Evolutionary conservation across 2,797 vertebrate species (phyloP).

Genomic region (Otus scops): DNA sequence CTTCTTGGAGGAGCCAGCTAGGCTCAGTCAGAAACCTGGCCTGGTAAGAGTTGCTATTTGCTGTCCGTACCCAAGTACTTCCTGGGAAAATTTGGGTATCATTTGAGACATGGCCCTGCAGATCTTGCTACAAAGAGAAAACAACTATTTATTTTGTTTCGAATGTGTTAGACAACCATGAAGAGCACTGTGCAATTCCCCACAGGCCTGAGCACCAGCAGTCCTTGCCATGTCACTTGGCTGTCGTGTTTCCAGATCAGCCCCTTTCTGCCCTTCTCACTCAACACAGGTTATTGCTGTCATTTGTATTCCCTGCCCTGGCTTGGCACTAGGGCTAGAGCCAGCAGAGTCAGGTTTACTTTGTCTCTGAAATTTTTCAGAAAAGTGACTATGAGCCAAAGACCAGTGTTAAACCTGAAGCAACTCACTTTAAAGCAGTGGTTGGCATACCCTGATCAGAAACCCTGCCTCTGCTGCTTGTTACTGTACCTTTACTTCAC

Average conservation of each 20-base stretch:
- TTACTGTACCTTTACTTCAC: neutral
- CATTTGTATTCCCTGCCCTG: accelerated
- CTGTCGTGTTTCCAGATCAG: neutral
- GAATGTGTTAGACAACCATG: accelerated
- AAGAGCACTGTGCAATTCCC: accelerated
- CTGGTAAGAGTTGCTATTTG: neutral
- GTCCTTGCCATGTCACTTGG: accelerated
- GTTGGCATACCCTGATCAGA: neutral
- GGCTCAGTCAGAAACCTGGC: neutral
- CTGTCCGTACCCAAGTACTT: neutral
- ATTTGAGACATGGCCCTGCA: neutral
- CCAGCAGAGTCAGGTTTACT: neutral
- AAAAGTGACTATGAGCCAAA: neutral
- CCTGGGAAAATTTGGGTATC: accelerated
- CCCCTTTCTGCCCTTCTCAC: neutral
- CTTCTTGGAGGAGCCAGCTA: accelerated
- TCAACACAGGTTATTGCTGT: neutral
- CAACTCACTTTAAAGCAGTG: neutral
- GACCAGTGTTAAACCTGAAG: neutral
- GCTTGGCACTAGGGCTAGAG: neutral
- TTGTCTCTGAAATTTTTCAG: neutral
- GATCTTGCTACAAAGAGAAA: neutral
- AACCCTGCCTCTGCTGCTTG: neutral
- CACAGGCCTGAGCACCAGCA: accelerated
- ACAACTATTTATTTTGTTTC: neutral